Evolutionary conservation across 2,888 invertebrate genomes (phyloP).

Genomic region (Lasioglossum lativentre): DNA sequence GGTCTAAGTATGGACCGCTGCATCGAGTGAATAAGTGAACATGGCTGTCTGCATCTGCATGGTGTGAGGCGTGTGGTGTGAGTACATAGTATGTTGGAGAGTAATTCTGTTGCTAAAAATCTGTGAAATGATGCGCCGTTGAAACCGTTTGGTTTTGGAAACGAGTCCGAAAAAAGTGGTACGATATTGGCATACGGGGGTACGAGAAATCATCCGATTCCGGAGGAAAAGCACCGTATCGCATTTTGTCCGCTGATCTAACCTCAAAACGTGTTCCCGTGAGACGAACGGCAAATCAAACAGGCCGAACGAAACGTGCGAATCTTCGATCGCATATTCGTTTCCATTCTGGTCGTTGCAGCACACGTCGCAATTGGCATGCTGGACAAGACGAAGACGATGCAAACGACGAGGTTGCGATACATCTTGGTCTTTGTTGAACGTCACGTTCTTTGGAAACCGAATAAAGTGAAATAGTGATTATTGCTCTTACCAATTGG

Average conservation of each 20-base stretch:
- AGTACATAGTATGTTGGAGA: background rate
- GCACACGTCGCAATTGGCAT: constrained; percentile 64
- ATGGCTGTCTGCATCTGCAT: background rate
- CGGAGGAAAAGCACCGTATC: background rate
- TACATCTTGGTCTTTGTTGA: constrained; percentile 72
- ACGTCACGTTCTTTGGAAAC: constrained; percentile 79
- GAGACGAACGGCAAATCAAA: constrained; percentile 55
- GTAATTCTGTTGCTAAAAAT: background rate
- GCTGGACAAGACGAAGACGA: constrained; percentile 69
- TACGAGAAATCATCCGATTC: background rate
- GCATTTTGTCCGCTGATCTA: background rate
- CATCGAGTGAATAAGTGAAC: no score
- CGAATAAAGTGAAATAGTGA: constrained; percentile 82
- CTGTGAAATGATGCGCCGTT: background rate
- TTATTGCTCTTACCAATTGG: constrained; percentile 28
- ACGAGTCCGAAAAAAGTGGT: background rate
- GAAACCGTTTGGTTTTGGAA: background rate
- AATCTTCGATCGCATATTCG: background rate
- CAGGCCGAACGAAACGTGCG: constrained; percentile 12
- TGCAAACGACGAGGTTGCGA: constrained; percentile 66
- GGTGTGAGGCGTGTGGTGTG: background rate
- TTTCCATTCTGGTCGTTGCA: background rate
- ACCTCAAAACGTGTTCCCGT: constrained; percentile 47
- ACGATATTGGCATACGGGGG: background rate
- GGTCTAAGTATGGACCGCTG: no score